Base-by-base conservation (phyloP, 1,140 invertebrate genomes). In the Apis laboriosa region DNA sequence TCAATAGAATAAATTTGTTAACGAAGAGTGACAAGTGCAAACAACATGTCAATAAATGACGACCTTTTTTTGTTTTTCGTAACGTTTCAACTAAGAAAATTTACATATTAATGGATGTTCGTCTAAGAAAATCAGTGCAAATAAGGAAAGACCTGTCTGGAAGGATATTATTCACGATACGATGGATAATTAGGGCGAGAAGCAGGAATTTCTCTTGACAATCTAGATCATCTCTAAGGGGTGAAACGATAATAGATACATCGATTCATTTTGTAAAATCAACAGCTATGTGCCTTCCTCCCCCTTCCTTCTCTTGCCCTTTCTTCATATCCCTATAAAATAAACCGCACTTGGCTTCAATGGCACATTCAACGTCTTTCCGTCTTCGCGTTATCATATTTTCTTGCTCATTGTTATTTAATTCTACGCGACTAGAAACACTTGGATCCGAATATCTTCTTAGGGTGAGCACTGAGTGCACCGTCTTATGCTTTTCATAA, bases 61-160 rank as follows among this genome's bases (percentile, higher is more conserved):
- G 70, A 78, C 67, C 84, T 80, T 43, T 43, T 43, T 43, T 83
- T 73, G 86, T 88, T 90, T 90, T 90, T 89, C 86, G 73, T 89
- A 88, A 88, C 77, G 64, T n/a, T 28, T n/a, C 43, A 67, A 56
- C 71, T 17, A 74, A 80, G 71, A 58, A 58, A 56, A 92, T 92
- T 92, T 89, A 77, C 91, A 92, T 92, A 91, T 91, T 92, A 92
- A 92, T 92, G 79, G 87, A 87, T 78, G 84, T 86, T 88, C 87
- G 81, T 90, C 87, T 43, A 81, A 78, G 76, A 77, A 84, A 88
- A 80, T 75, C 66, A 51, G 77, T 58, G 77, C 74, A 85, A 86
- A 86, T 49, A 68, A 74, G 83, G 84, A 56, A 77, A 84, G 89
- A 89, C 77, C 76, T 21, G 86, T 74, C 68, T 83, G 63, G 80